Evolutionary conservation across 2,113 vertebrate species (phyloP).

Genomic region (Bungarus multicinctus): DNA sequence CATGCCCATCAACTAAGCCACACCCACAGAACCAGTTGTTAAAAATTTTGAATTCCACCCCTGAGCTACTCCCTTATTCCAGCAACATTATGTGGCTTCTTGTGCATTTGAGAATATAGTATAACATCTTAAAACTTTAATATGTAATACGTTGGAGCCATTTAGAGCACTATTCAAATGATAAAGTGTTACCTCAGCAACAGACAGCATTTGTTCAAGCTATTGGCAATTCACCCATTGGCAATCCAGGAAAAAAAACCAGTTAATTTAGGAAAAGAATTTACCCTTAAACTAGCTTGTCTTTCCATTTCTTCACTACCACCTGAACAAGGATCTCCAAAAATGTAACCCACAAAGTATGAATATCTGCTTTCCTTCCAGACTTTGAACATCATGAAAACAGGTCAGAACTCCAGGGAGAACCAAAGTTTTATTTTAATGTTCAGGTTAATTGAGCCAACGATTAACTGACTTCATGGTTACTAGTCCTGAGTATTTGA

Average conservation of each 20-base stretch:
- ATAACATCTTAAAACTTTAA: background rate
- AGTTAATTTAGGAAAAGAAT: background rate
- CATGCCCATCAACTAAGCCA: too few relatives aligned
- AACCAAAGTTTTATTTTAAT: background rate
- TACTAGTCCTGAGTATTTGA: slow-evolving; percentile 18
- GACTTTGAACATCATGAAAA: background rate
- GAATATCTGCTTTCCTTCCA: background rate
- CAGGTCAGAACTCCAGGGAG: background rate
- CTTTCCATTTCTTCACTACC: background rate
- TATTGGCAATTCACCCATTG: too few relatives aligned
- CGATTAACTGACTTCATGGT: slow-evolving; percentile 5
- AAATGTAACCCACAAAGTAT: background rate
- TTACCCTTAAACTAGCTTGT: background rate
- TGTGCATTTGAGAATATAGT: background rate
- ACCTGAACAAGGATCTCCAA: background rate
- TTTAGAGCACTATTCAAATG: background rate
- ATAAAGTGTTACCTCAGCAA: background rate
- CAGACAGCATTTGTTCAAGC: background rate
- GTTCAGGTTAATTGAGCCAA: background rate
- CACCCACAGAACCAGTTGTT: too few relatives aligned
- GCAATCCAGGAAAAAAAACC: background rate
- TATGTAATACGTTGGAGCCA: background rate
- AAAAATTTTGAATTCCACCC: too few relatives aligned
- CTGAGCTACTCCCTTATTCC: background rate
- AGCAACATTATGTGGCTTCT: background rate